A percentile compares a stretch with the other conserved stretches of the same genome.
Conservation (phyloP, 2,797 vertebrate genomes). For the Pelochelys cantorii region DNA sequence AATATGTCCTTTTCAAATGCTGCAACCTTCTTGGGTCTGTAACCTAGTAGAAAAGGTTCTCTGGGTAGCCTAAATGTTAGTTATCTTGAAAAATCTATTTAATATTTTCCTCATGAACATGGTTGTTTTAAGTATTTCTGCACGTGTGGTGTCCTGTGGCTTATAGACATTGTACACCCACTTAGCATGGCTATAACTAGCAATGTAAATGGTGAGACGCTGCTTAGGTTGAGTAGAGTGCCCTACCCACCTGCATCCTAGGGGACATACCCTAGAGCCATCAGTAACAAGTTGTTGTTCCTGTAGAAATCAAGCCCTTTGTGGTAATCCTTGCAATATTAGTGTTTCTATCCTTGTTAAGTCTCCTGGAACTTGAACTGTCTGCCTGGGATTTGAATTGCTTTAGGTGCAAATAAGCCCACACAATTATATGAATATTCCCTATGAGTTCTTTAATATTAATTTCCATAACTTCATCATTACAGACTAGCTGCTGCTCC, state of each 20-base stretch:
- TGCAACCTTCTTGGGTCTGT: background rate
- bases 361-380: background rate
- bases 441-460: background rate
- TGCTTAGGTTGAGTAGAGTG: too few species aligned
- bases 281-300: background rate
- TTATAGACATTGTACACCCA: background rate
- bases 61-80: background rate
- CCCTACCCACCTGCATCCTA: background rate
- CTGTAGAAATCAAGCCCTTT: background rate
- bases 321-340: fast-evolving
- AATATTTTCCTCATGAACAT: background rate
- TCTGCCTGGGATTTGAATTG: background rate
- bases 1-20: background rate
- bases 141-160: background rate
- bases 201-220: background rate
- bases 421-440: background rate
- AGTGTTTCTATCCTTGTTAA: background rate
- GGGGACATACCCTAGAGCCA: too few species aligned
- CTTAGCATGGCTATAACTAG: background rate
- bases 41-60: background rate
- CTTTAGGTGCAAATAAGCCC: background rate
- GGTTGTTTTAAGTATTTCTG: background rate
- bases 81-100: background rate
- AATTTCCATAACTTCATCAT: fast-evolving
- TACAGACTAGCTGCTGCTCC: background rate